Percentiles rank a stretch among this genome's conserved stretches.
Evolutionary conservation across 92 coral and sea anemone genomes (phyloP).

Genomic region (Galaxea fascicularis): DNA sequence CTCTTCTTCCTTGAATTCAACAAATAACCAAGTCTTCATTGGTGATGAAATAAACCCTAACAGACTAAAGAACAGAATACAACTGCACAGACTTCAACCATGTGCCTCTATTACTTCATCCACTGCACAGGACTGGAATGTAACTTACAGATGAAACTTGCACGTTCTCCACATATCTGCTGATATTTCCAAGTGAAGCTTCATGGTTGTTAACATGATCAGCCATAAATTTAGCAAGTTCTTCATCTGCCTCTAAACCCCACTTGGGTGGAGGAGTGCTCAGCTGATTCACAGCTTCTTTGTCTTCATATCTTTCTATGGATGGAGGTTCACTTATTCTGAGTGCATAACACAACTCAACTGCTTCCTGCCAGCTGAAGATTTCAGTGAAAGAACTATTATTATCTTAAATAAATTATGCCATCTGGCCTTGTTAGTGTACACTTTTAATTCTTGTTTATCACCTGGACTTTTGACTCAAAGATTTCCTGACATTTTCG

Average conservation of each 20-base stretch:
- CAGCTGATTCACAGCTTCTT: slow-evolving; percentile 89
- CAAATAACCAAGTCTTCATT: neutral
- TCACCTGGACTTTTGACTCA: too few species aligned
- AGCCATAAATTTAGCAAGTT: slow-evolving; percentile 89
- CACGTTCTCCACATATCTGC: slow-evolving; percentile 92
- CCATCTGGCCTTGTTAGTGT: too few species aligned
- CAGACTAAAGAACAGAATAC: too few species aligned
- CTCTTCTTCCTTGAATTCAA: slow-evolving; percentile 74
- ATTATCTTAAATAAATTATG: neutral
- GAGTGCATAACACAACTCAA: slow-evolving; percentile 81
- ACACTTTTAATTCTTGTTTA: too few species aligned
- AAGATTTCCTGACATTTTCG: too few species aligned
- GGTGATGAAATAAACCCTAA: too few species aligned
- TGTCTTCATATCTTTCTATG: slow-evolving; percentile 85
- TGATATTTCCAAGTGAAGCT: slow-evolving; percentile 87
- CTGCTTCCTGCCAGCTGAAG: slow-evolving; percentile 91
- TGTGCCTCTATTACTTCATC: too few species aligned
- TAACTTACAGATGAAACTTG: slow-evolving; percentile 90
- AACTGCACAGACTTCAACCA: neutral
- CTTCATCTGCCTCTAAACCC: slow-evolving; percentile 97
- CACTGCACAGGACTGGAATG: too few species aligned
- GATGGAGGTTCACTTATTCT: slow-evolving; percentile 84
- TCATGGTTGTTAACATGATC: slow-evolving; percentile 90
- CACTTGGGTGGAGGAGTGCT: slow-evolving; percentile 94
- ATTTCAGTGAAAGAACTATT: neutral